Evolutionary conservation across 2,888 invertebrate species (phyloP), one percentile per base, ranked within the genome.

Genomic region (Drosophila neotestacea): DNA sequence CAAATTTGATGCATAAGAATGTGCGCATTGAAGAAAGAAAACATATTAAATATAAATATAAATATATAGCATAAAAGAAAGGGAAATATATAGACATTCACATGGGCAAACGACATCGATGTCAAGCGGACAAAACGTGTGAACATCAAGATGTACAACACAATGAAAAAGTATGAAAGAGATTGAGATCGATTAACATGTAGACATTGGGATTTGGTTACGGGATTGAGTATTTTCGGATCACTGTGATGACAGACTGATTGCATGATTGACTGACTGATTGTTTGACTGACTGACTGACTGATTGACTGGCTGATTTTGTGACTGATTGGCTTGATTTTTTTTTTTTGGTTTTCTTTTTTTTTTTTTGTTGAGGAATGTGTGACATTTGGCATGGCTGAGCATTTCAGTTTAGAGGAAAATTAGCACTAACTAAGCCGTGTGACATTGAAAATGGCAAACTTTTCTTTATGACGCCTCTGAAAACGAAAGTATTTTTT

Each of bases 1-100:
- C 52, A 79, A 69, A 79, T 62, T 66, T 51, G 70, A 89, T 82
- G 77, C 79, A 84, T 78, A 73, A 77, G 69, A 85, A 89, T 84
- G 85, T 85, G 85, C 72, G 74, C 70, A 77, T 71, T 30, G 61
- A 70, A 28, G 5, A 69, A 50, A 41, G 27, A 46, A 10, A 44
- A 44, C 6, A 44, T 30, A 34, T 30, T 38, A 42, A 7, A 58
- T n/a, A 63, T 36, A 13, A n/a, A 30, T n/a, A 28, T 16, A 34
- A n/a, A 30, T n/a, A 34, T 16, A 34, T 16, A 42, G 34, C 16
- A 67, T 44, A 72, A 77, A 74, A 44, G 28, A 22, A 38, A 9
- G 22, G 28, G 42, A 52, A 75, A 52, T 75, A 75, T 30, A 52
- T 70, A 69, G 30, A 48, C 71, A 88, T 77, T 69, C 79, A 76